Conservation (phyloP, 2,888 invertebrate species). For the Cephus rjabovi region DNA sequence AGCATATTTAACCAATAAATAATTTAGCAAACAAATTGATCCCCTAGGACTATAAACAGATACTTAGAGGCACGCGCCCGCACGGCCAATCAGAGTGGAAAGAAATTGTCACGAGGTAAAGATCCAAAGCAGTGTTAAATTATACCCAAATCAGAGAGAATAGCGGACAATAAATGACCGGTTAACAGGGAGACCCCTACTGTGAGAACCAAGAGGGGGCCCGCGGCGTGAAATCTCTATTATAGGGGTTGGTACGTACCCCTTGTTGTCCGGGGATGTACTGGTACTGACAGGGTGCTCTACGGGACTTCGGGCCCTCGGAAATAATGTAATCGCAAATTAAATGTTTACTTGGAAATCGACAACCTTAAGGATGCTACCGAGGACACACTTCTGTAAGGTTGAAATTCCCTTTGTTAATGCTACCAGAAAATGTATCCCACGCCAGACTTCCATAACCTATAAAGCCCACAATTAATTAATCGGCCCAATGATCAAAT, state of each 20-base stretch:
- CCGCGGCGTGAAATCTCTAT: constrained; percentile 67
- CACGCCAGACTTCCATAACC: background rate
- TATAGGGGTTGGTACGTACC: constrained; percentile 53
- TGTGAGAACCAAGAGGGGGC: constrained; percentile 64
- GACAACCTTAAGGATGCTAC: constrained; percentile 6
- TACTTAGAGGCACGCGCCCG: constrained; percentile 65
- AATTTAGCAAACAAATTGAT: constrained; percentile 67
- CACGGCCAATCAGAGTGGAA: background rate
- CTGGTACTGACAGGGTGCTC: constrained; percentile 44
- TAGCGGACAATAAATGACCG: constrained; percentile 45
- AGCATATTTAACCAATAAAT: constrained; percentile 65
- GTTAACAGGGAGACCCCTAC: constrained; percentile 53
- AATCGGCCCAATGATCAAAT: background rate
- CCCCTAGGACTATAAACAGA: constrained; percentile 66
- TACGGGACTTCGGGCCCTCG: constrained; percentile 29
- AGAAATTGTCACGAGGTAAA: background rate
- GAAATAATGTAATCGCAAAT: constrained; percentile 61
- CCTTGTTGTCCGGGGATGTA: constrained; percentile 20
- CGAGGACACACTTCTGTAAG: background rate
- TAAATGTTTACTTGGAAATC: constrained; percentile 57
- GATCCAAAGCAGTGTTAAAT: background rate
- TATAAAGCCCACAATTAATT: background rate
- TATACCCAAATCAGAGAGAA: background rate
- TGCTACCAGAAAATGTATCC: background rate
- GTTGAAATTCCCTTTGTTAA: background rate